Percentiles rank a stretch among this genome's conserved stretches.
phyloP scores from a whole-genome alignment of 2,888 invertebrate species.

The Mimumesa dahlbomi region DNA sequence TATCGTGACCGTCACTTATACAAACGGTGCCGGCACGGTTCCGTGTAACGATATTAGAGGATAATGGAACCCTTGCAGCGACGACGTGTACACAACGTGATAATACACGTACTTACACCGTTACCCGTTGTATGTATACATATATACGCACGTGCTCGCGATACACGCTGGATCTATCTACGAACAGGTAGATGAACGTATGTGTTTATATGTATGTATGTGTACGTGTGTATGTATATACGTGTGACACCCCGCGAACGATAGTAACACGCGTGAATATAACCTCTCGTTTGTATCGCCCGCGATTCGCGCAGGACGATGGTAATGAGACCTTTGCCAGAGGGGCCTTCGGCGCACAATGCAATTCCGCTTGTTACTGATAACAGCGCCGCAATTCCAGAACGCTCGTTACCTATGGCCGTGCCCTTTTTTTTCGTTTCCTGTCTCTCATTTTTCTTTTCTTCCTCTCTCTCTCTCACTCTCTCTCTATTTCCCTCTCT shows the following conservation, averaged over 20 bases:
- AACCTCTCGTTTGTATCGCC: constrained; percentile 36
- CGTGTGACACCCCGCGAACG: neutral
- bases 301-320: constrained; percentile 55
- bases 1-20: constrained; percentile 51
- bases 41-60: constrained; percentile 58
- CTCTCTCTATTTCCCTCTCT: no score
- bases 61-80: constrained; percentile 54
- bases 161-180: no score
- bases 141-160: neutral
- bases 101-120: constrained; percentile 54
- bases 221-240: neutral
- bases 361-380: constrained; percentile 66
- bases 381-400: constrained; percentile 55
- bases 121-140: constrained; percentile 23
- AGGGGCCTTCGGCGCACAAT: constrained; percentile 60
- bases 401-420: constrained; percentile 57
- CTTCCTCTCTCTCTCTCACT: neutral
- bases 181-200: no score
- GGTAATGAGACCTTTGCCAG: constrained; percentile 56
- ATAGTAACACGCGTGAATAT: constrained; percentile 1
- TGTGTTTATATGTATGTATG: no score
- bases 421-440: neutral
- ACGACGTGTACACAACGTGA: constrained; percentile 54
- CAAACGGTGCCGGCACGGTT: constrained; percentile 31
- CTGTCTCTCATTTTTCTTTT: neutral